Base-by-base conservation (phyloP, 2,888 invertebrate species). In the Yponomeuta sedellus region DNA sequence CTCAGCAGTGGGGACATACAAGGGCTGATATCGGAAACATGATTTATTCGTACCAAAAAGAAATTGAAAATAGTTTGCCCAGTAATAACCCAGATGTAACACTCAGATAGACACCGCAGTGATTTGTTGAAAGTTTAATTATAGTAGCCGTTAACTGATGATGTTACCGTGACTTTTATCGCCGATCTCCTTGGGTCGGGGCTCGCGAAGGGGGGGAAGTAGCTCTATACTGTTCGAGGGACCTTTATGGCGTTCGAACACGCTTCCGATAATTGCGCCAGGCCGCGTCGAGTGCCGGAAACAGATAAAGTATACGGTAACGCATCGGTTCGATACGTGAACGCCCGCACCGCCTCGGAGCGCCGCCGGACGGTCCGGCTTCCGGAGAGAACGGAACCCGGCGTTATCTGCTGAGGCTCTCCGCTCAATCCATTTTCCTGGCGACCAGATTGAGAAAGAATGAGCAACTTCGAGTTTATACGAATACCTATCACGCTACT, bases 111-210 rank as follows among this genome's bases (percentile, higher is more conserved):
- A 19, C n/a, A 34, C n/a, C 40, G 44, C 77, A 76, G 81, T 83
- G 82, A 88, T 90, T 88, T 86, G 86, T 87, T 82, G 82, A 80
- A 82, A 78, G 80, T 82, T 85, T 87, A 88, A 89, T 88, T 86
- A 85, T 78, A 77, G 78, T 73, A 72, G 76, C 75, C 72, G 82
- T 82, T 80, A 79, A 83, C 86, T 83, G 85, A 84, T 84, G 79
- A 78, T 77, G 81, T 79, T 75, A 78, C 75, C 75, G 75, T 75
- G 78, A 77, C 66, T 68, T 79, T 86, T 85, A 82, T 79, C 69
- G 68, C 28, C 22, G 64, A 68, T 68, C 68, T 61, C 57, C 61
- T n/a, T 39, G 11, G 44, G 39, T 10, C 10, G 19, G 61, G 61
- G 34, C 4, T 16, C 2, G 16, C 16, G 16, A 52, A 52, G 44